These are phyloP conservation scores for Chelmon rostratus DNA, from an alignment of 2,797 vertebrate species.

Conservation along the genomic window DNA sequence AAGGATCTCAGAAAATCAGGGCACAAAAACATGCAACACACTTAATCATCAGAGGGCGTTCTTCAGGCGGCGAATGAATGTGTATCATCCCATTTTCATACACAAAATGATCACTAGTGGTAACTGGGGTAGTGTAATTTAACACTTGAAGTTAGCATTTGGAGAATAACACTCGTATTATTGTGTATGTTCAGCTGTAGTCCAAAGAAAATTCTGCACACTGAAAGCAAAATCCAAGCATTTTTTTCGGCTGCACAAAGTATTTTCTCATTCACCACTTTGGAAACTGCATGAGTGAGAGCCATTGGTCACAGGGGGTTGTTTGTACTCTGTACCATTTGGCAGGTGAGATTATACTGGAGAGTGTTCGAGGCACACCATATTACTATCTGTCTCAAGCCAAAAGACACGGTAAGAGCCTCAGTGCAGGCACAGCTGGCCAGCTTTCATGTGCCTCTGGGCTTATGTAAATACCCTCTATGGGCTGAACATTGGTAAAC, in stretches of 20 bases:
- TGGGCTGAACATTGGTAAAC: conserved; percentile 74
- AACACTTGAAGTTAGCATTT: conserved; percentile 1
- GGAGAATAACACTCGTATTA: not conserved
- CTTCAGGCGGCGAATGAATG: conserved; percentile 6
- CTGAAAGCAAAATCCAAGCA: conserved; percentile 9
- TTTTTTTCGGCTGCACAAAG: conserved; percentile 15
- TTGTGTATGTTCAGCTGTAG: not conserved
- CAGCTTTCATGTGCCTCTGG: conserved; percentile 71
- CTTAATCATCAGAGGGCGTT: conserved; percentile 19
- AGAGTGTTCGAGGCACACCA: conserved; percentile 52
- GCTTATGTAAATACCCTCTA: conserved; percentile 77
- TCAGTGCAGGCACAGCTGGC: conserved; percentile 67
- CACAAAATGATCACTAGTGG: conserved; percentile 23
- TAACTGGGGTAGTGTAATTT: not conserved
- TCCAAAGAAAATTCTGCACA: conserved; percentile 27
- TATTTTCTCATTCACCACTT: conserved; percentile 36
- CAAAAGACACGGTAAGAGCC: conserved; percentile 66
- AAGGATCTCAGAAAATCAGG: conserved; percentile 37
- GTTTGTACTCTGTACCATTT: conserved; percentile 63
- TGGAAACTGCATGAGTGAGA: conserved; percentile 39
- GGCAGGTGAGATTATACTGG: conserved; percentile 71
- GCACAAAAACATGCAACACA: conserved; percentile 22
- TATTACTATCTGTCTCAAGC: conserved; percentile 63
- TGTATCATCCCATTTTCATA: conserved; percentile 22
- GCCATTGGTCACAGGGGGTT: conserved; percentile 63